A percentile compares a stretch with the other conserved stretches of the same genome.
These are phyloP conservation scores for Choloepus hoffmanni DNA, from an alignment of 2,113 vertebrate genomes.

Conservation along the genomic window DNA sequence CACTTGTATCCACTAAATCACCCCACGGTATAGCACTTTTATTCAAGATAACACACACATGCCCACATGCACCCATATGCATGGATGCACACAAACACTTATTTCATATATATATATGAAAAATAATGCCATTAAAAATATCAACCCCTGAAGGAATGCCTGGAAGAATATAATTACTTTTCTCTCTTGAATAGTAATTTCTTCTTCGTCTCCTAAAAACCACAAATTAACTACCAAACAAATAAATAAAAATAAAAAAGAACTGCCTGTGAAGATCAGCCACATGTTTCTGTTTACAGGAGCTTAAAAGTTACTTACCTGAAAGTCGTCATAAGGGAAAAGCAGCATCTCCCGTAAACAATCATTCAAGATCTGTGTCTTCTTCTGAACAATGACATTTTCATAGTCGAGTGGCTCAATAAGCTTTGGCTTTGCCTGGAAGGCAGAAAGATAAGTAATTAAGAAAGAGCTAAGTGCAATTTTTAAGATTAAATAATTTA, in stretches of 20 bases:
- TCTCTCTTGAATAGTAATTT: background rate
- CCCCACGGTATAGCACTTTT: background rate
- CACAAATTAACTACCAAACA: background rate
- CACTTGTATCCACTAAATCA: background rate
- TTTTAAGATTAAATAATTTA: background rate
- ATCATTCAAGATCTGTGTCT: constrained; percentile 98
- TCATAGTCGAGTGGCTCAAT: constrained; percentile 99
- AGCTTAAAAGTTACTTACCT: constrained; percentile 86
- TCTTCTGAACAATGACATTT: constrained; percentile 97
- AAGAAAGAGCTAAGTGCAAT: background rate
- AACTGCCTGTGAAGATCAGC: background rate
- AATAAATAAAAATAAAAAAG: background rate
- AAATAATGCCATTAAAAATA: constrained; percentile 3
- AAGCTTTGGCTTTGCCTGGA: constrained; percentile 96
- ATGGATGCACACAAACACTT: background rate
- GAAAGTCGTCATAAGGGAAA: constrained; percentile 98
- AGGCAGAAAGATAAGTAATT: background rate
- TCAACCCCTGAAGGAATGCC: background rate
- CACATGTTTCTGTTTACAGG: background rate
- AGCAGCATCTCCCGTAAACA: constrained; percentile 96
- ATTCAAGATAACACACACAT: background rate
- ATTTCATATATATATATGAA: background rate
- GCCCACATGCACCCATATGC: background rate
- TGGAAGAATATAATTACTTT: background rate
- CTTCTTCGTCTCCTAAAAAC: constrained; percentile 14